Evolutionary conservation across 2,113 vertebrate species (phyloP), one percentile per base, ranked within the genome.

Genomic region (Beaufortia kweichowensis): DNA sequence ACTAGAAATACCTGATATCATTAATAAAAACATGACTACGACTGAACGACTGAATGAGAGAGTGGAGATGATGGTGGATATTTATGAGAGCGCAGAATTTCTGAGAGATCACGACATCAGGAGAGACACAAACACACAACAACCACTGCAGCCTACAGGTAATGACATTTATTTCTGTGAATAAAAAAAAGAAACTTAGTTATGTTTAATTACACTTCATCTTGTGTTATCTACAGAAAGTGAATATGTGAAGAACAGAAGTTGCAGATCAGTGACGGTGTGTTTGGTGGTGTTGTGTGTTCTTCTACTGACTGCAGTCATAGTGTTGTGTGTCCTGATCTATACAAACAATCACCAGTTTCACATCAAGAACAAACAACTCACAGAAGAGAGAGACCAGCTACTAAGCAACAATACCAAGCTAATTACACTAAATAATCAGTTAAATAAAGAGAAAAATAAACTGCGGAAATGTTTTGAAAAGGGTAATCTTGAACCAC

Each of bases 281-380:
- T 63, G 61, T 63, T 63, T 39, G 61, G 11, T 6, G 19, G n/a
- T 41, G 33, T 21, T 64, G 61, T 63, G 61, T 63, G 31, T 63
- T 63, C 31, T 63, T 50, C 48, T 50, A n/a, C 19, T 50, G 19
- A 64, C 35, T 24, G 62, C 35, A 24, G 35, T 64, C 35, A 43
- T 43, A 43, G n/a, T 64, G 21, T 21, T 64, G 62, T 7, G 62
- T 41, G n/a, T 41, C 31, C 33, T 21, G 19, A 4, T 63, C n/a
- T 39, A 12, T 39, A 63, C 19, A 63, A 35, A 21, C 19, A 21
- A n/a, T 2, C 17, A 39, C 3, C 60, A 21, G 29, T 35, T 63
- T 63, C 8, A 63, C 31, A 2, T 21, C 31, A 63, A 63, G 8
- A 21, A n/a, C 10, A 63, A 35, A 63, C 35, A 31, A 0, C 2